Evolutionary conservation across 23 tunicate species (phyloP).

Genomic region (Diplosoma virens): DNA sequence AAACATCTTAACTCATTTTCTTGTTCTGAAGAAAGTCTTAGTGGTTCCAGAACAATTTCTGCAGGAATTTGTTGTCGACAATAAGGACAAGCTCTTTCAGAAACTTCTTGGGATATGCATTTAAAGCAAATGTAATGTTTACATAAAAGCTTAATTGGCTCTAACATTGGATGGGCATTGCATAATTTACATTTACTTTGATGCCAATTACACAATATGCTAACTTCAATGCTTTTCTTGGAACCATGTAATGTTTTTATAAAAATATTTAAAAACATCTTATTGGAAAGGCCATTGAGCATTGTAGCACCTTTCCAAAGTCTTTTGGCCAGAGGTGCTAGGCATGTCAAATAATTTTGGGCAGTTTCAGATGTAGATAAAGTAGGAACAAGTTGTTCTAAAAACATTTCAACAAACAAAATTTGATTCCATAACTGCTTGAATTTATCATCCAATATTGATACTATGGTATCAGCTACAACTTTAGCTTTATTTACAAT

Average conservation of each 20-base stretch:
- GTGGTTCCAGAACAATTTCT: not conserved
- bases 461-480: too few relatives aligned
- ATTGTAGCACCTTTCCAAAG: constrained; percentile 37
- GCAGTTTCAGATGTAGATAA: not conserved
- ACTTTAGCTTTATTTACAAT: too few relatives aligned
- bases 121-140: constrained; percentile 38
- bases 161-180: constrained; percentile 3
- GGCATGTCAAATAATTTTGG: constrained; percentile 23
- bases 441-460: constrained; percentile 16
- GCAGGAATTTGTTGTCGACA: constrained; percentile 14
- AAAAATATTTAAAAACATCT: constrained; percentile 27
- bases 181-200: constrained; percentile 31
- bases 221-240: constrained; percentile 21
- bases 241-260: constrained; percentile 28
- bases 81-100: constrained; percentile 32
- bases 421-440: constrained; percentile 32
- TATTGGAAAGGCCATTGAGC: constrained; percentile 1
- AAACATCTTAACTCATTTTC: constrained; percentile 29
- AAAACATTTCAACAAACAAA: constrained; percentile 35
- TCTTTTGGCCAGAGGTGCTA: constrained; percentile 43
- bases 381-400: constrained; percentile 52
- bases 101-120: constrained; percentile 26
- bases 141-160: constrained; percentile 34
- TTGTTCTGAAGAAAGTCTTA: constrained; percentile 14
- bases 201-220: constrained; percentile 34